These are phyloP conservation scores for Heliconius hortense DNA, from an alignment of 2,888 invertebrate genomes.

Conservation along the genomic window DNA sequence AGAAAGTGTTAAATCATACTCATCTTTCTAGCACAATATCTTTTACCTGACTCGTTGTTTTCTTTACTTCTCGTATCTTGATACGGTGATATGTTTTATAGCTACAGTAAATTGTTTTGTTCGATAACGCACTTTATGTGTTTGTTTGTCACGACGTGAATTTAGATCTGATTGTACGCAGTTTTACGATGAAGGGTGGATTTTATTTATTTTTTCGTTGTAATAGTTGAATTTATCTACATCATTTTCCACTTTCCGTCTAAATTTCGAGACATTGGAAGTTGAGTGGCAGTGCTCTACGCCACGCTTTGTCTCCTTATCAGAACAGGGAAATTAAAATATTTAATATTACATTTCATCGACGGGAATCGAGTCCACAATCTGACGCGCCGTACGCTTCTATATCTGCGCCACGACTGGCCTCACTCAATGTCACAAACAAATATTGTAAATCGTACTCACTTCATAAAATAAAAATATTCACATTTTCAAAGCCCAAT, in stretches of 20 bases:
- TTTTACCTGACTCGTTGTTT: slow-evolving; percentile 9
- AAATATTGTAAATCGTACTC: no score
- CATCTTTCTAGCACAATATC: not conserved
- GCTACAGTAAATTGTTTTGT: slow-evolving; percentile 21
- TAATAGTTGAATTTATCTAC: not conserved
- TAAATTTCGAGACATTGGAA: no score
- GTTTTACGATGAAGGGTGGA: slow-evolving; percentile 17
- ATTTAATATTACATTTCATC: no score
- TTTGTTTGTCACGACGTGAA: slow-evolving; percentile 48
- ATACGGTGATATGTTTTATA: slow-evolving; percentile 15
- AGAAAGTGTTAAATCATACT: not conserved
- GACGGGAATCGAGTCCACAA: no score
- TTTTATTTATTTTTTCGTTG: slow-evolving; percentile 9
- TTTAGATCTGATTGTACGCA: slow-evolving; percentile 37
- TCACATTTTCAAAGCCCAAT: not conserved
- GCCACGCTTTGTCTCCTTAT: no score
- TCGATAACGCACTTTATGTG: slow-evolving; percentile 47
- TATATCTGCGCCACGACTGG: no score
- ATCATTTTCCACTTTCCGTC: no score
- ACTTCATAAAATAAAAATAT: not conserved
- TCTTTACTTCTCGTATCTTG: slow-evolving; percentile 2
- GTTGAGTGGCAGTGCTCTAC: no score
- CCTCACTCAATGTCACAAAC: no score
- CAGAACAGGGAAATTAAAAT: no score
- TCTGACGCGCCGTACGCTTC: no score